phyloP scores from a whole-genome alignment of 2,888 invertebrate genomes.

The Drosophila lutescens region DNA sequence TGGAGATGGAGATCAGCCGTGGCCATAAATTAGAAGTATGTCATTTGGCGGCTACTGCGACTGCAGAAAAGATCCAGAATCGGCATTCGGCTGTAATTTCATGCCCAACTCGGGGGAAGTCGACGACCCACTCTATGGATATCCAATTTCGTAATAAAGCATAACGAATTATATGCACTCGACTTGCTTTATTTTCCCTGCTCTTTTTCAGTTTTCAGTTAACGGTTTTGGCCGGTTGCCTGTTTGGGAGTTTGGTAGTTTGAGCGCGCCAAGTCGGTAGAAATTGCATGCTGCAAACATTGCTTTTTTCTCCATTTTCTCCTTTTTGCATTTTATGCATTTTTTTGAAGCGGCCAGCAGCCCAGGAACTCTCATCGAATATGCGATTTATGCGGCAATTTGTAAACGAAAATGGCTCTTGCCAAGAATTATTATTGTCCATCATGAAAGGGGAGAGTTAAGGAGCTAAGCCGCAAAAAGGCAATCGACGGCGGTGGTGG shows the following conservation, averaged over 20 bases:
- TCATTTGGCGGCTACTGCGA: conserved; percentile 73
- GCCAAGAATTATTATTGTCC: conserved; percentile 79
- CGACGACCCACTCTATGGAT: conserved; percentile 61
- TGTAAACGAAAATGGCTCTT: conserved; percentile 80
- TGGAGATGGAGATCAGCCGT: conserved; percentile 30
- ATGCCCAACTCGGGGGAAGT: conserved; percentile 46
- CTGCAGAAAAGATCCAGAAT: conserved; percentile 43
- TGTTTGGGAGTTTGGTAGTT: conserved; percentile 23
- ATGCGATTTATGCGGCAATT: conserved; percentile 80
- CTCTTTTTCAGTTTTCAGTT: conserved; percentile 47
- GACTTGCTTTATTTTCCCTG: conserved; percentile 73
- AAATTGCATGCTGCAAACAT: conserved; percentile 52
- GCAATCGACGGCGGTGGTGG: conserved; percentile 1
- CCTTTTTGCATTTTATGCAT: conserved; percentile 63
- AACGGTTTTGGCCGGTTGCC: conserved; percentile 69
- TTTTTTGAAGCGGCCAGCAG: conserved; percentile 31
- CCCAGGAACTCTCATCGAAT: conserved; percentile 75
- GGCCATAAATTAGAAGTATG: conserved; percentile 79
- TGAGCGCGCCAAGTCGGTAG: conserved; percentile 19
- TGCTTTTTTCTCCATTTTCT: conserved; percentile 5
- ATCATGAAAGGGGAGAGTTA: conserved; percentile 60
- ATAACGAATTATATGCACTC: conserved; percentile 80
- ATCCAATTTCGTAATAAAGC: conserved; percentile 79
- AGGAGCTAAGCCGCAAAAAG: conserved; percentile 32
- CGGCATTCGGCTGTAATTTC: conserved; percentile 65